These are phyloP conservation scores for Sprattus sprattus DNA, from an alignment of 2,113 vertebrate genomes.

Conservation along the genomic window DNA sequence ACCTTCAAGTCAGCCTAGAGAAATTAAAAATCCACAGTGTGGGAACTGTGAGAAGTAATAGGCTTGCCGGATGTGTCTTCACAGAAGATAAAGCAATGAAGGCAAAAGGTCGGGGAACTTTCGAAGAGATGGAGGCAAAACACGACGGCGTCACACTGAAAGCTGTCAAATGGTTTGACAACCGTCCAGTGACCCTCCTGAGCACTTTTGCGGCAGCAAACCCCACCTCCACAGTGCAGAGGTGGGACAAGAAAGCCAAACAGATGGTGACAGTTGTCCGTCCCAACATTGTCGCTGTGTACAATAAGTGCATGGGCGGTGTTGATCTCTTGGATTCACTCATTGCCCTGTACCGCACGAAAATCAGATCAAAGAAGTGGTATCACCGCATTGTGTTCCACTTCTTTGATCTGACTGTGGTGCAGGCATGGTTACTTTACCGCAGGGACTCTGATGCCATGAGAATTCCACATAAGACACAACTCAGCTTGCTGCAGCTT, in stretches of 20 bases:
- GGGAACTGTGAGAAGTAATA: too few species aligned
- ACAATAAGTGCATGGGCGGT: constrained; percentile 30
- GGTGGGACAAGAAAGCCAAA: constrained; percentile 30
- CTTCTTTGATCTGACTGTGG: neutral
- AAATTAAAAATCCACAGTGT: too few species aligned
- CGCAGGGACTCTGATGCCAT: too few species aligned
- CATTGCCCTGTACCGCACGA: constrained; percentile 25
- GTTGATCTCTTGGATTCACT: too few species aligned
- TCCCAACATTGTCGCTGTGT: constrained; percentile 27
- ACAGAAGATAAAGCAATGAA: too few species aligned
- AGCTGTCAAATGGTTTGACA: constrained; percentile 31
- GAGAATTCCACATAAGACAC: too few species aligned
- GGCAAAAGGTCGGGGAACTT: too few species aligned
- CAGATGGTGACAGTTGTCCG: constrained; percentile 8
- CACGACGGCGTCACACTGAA: constrained; percentile 26
- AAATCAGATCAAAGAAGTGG: constrained; percentile 23
- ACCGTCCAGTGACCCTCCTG: constrained; percentile 9
- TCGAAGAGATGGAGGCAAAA: constrained; percentile 29
- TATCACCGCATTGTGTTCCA: constrained; percentile 22
- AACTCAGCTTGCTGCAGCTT: too few species aligned
- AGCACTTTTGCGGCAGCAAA: constrained; percentile 22
- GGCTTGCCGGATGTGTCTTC: too few species aligned
- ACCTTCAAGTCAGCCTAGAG: too few species aligned
- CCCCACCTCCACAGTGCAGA: constrained; percentile 25
- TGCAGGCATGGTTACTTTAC: constrained; percentile 6